Evolutionary conservation across 1,140 invertebrate species (phyloP), one percentile per base, ranked within the genome.

Genomic region (Ectropis grisescens): DNA sequence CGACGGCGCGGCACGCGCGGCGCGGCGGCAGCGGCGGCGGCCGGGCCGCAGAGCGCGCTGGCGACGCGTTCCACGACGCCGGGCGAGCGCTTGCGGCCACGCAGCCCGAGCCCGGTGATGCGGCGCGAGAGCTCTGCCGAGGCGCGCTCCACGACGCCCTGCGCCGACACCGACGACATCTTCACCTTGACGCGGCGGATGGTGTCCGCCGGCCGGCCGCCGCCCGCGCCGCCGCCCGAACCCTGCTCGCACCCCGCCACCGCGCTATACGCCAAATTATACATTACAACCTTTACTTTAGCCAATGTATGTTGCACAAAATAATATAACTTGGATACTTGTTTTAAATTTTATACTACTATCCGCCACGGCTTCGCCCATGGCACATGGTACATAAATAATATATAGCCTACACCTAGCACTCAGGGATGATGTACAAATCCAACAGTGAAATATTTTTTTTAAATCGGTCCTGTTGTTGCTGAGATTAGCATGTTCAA

Each of bases 121-220:
- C 93, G 88, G 58, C 93, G 93, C 33, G 91, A 91, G 37, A 95
- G 80, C 79, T 95, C 93, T 33, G 92, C 92, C 47, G 92, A 93
- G 51, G 93, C 93, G 54, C 93, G 87, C 84, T 95, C 93, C 66
- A 94, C 92, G 58, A 93, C 92, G 50, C 90, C 90, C 69, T 91
- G 89, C 39, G 90, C 89, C 36, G 89, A 91, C 82, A 91, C 89
- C 37, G 78, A 81, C 23, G 81, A 83, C 81, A 83, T 83, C 58
- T 82, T 82, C 46, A 81, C 78, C 51, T 80, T 76, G 26, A 83
- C 81, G 40, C 79, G 78, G 43, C 78, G 78, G 43, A 82, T 81
- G 45, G 70, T 80, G 65, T 74, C 62, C 46, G 57, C 62, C 38
- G 58, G 52, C 48, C 71, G 60, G 44, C 58, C 53, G 33, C 61